phyloP scores from a whole-genome alignment of 64 coral and sea anemone genomes.

The Hydrozoanthus tunicans region DNA sequence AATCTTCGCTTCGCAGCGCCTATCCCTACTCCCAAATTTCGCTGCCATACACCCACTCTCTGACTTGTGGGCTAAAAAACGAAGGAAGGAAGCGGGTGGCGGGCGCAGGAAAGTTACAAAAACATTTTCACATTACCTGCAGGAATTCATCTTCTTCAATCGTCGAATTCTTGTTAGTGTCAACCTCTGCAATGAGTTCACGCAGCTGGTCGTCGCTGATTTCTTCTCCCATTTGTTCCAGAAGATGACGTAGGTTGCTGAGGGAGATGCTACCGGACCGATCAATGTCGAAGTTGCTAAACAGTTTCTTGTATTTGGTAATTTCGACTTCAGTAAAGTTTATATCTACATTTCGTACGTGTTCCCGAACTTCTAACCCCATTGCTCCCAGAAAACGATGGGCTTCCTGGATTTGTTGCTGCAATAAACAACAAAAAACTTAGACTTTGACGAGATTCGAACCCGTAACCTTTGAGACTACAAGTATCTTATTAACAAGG shows the following conservation, averaged over 20 bases:
- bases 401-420: conserved; percentile 73
- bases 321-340: conserved; percentile 79
- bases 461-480: too few relatives aligned
- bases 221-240: conserved; percentile 76
- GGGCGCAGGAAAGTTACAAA: neutral
- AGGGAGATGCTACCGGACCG: conserved; percentile 62
- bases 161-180: conserved; percentile 69
- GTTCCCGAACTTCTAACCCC: conserved; percentile 77
- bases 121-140: conserved; percentile 62
- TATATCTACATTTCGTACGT: conserved; percentile 77
- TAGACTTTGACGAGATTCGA: neutral
- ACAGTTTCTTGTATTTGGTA: conserved; percentile 72
- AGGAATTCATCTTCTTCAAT: conserved; percentile 89
- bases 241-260: conserved; percentile 61
- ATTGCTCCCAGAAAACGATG: conserved; percentile 70
- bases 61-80: too few relatives aligned
- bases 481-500: too few relatives aligned
- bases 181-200: conserved; percentile 83
- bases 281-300: conserved; percentile 67
- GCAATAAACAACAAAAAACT: neutral
- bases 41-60: too few relatives aligned
- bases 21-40: too few relatives aligned
- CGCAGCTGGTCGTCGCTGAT: conserved; percentile 70
- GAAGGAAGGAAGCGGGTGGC: neutral
- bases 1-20: too few relatives aligned